phyloP scores from a whole-genome alignment of 2,113 vertebrate species.

The Phrynocephalus versicolor region DNA sequence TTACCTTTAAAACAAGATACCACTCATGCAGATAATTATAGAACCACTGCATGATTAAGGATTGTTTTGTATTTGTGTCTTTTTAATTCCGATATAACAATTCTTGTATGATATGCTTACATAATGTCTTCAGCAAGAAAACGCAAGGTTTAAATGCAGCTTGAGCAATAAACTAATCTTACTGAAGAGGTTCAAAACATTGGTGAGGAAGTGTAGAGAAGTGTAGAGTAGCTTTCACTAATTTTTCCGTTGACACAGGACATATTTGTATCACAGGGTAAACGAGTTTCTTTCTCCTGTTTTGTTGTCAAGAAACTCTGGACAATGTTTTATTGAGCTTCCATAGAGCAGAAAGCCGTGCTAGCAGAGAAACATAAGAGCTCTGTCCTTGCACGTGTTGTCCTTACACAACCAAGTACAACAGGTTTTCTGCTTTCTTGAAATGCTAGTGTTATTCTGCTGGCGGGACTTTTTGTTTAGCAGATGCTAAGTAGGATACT shows the following conservation, averaged over 20 bases:
- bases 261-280: neutral
- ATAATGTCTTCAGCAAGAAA: neutral
- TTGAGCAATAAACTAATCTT: no score
- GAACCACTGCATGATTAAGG: slow-evolving; percentile 13
- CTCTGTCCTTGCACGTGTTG: no score
- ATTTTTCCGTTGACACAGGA: neutral
- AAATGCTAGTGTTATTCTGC: no score
- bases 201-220: neutral
- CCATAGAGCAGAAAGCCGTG: no score
- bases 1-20: neutral
- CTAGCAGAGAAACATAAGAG: no score
- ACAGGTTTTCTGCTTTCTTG: no score
- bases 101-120: neutral
- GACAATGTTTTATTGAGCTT: neutral
- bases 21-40: neutral
- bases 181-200: neutral
- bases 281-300: neutral
- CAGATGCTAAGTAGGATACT: no score
- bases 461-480: no score
- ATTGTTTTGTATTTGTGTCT: neutral
- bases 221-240: neutral
- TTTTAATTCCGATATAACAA: neutral
- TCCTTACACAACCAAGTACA: no score
- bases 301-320: neutral
- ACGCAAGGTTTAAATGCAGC: neutral